Percentiles rank a stretch among this genome's conserved stretches.
These are phyloP conservation scores for Aurelia coerulea DNA, from an alignment of 30 jellyfish, hydroid and myxozoan genomes.

Conservation along the genomic window DNA sequence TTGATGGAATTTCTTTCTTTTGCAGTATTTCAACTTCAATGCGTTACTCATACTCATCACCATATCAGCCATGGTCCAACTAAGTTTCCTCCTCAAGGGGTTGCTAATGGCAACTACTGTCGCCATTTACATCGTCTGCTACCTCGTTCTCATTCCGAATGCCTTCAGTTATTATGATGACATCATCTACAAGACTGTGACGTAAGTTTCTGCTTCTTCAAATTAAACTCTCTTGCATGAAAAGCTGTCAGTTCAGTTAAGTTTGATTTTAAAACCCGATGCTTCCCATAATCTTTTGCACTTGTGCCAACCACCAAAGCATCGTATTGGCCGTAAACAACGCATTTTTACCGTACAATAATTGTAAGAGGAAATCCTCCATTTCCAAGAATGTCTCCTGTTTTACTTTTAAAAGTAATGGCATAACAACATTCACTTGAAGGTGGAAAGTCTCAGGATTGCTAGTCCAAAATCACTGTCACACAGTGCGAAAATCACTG, in stretches of 20 bases:
- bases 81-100: slow-evolving; percentile 59
- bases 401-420: too few species aligned
- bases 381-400: too few species aligned
- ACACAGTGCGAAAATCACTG: too few species aligned
- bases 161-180: slow-evolving; percentile 55
- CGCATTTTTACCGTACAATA: too few species aligned
- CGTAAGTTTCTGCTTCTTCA: not conserved
- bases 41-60: slow-evolving; percentile 77
- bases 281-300: too few species aligned
- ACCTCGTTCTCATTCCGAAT: slow-evolving; percentile 18
- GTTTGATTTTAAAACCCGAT: too few species aligned
- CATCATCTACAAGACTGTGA: slow-evolving; percentile 16
- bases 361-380: too few species aligned
- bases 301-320: too few species aligned
- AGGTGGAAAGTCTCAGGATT: too few species aligned
- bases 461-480: too few species aligned
- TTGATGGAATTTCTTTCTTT: not conserved
- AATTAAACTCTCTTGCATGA: not conserved
- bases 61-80: slow-evolving; percentile 82
- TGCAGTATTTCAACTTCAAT: slow-evolving; percentile 78
- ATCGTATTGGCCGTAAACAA: too few species aligned
- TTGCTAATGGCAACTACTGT: slow-evolving; percentile 45
- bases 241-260: not conserved
- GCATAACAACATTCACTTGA: too few species aligned
- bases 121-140: slow-evolving; percentile 40